These are phyloP conservation scores for Agrotis puta DNA, from an alignment of 2,888 invertebrate genomes.

Conservation along the genomic window DNA sequence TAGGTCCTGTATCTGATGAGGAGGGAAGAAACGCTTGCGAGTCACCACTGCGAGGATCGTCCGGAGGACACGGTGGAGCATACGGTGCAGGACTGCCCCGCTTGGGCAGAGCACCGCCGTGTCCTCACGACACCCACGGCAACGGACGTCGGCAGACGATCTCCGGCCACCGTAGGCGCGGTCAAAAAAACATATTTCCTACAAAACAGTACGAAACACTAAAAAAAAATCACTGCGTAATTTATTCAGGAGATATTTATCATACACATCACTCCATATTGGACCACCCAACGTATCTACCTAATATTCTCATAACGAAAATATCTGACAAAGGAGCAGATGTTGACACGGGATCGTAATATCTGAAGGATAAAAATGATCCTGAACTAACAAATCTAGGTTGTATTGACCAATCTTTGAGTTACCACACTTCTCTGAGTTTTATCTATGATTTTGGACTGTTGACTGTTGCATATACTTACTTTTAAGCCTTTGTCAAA, in stretches of 20 bases:
- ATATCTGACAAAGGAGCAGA: constrained; percentile 50
- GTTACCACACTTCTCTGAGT: constrained; percentile 18
- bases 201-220: background rate
- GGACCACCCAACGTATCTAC: background rate
- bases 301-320: constrained; percentile 38
- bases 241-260: constrained; percentile 18
- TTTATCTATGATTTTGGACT: constrained; percentile 20
- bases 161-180: no score
- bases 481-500: no score
- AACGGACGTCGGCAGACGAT: no score
- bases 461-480: no score
- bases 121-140: no score
- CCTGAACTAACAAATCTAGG: constrained; percentile 52
- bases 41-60: no score
- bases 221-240: background rate
- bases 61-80: no score
- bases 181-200: background rate
- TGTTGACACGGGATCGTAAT: constrained; percentile 57
- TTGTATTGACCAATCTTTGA: constrained; percentile 21
- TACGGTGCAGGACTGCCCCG: no score
- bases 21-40: no score
- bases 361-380: constrained; percentile 58
- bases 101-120: no score
- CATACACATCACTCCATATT: constrained; percentile 2
- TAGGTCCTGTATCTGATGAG: no score